Evolutionary conservation across 2,888 invertebrate genomes (phyloP), one percentile per base, ranked within the genome.

Genomic region (Eupithecia abbreviata): DNA sequence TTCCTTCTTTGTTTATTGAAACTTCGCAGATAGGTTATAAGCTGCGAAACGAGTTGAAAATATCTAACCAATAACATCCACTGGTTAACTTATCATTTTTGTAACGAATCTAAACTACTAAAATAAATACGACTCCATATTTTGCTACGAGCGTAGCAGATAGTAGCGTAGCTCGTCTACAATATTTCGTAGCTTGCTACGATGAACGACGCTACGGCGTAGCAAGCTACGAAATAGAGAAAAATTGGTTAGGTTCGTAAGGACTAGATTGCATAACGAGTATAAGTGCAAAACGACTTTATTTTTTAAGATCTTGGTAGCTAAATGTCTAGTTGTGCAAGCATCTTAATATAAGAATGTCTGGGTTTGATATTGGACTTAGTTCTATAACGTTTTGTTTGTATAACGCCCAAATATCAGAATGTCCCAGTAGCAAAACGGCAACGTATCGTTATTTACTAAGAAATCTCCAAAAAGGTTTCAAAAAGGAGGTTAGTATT

Each of bases 181-280:
- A 10, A 68, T 12, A 68, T 68, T n/a, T 43, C 45, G 67, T 45
- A 68, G 67, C 67, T 45, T 18, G 45, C 67, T 68, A 68, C 45
- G 67, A 66, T 42, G 3, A 3, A 66, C 10, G 42, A 13, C 7
- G 15, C 66, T 66, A 66, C 66, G 66, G 6, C 66, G 42, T 66
- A 15, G 42, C 41, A 66, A 66, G 42, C 42, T 66, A 66, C 42
- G 66, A 42, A 7, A 18, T 18, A 30, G 30, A n/a, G n/a, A n/a
- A n/a, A n/a, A n/a, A n/a, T n/a, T n/a, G n/a, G 30, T 30, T 30
- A 30, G 30, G 30, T 30, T 30, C 30, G 30, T 30, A 30, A 30
- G 30, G 30, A 30, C 30, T 30, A 30, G 30, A 30, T 30, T 30
- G 30, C 1, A 30, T 30, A 30, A 30, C 30, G 0, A 30, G 1